Percentiles rank a stretch among this genome's conserved stretches.
Conservation (phyloP, 2,797 vertebrate species). For the Pelobates cultripes region DNA sequence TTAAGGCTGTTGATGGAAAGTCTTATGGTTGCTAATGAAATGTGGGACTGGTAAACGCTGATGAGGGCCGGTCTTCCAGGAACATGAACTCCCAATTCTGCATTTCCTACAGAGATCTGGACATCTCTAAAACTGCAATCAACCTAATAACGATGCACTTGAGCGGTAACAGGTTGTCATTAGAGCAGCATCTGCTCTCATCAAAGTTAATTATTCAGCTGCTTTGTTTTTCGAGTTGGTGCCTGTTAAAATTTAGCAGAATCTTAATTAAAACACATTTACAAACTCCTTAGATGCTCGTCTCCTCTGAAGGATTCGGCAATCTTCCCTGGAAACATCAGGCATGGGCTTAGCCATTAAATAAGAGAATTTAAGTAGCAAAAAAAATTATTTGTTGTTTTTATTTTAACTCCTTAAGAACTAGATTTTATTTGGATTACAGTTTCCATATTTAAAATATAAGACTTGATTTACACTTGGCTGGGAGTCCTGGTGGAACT, state of each 20-base stretch:
- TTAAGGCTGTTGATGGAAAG: constrained; percentile 36
- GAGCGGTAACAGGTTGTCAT: constrained; percentile 87
- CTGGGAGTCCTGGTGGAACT: background rate
- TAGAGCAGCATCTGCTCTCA: constrained; percentile 87
- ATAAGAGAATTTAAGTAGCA: constrained; percentile 59
- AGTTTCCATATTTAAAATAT: background rate
- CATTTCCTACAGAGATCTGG: constrained; percentile 74
- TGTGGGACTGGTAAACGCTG: constrained; percentile 55
- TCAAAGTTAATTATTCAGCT: constrained; percentile 85
- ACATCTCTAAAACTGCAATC: constrained; percentile 75
- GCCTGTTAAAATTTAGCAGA: constrained; percentile 85
- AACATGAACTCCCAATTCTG: constrained; percentile 64
- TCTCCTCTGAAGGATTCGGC: constrained; percentile 81
- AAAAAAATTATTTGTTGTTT: background rate
- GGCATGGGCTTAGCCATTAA: constrained; percentile 78
- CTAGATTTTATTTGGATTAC: background rate
- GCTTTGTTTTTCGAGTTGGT: constrained; percentile 86
- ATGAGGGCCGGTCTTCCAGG: constrained; percentile 65
- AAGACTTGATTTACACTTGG: background rate
- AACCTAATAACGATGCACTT: constrained; percentile 80
- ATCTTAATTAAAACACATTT: constrained; percentile 87
- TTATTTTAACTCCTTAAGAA: constrained; percentile 35
- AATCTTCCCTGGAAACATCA: constrained; percentile 80
- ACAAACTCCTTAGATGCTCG: constrained; percentile 83
- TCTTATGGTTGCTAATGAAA: constrained; percentile 51